phyloP scores from a whole-genome alignment of 35 echinoderm and acorn worm species.

The Apostichopus parvimensis region DNA sequence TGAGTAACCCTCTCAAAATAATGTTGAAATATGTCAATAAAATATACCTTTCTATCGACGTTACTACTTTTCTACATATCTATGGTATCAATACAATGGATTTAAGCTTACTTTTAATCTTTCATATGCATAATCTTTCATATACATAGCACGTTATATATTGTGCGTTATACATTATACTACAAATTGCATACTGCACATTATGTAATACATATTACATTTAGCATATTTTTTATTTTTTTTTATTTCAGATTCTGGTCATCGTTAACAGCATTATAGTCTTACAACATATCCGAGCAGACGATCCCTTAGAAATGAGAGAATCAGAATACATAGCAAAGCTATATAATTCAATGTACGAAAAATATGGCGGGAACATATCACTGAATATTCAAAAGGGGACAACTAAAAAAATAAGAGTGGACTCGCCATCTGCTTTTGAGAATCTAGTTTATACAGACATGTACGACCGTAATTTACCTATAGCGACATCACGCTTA shows the following conservation, averaged over 20 bases:
- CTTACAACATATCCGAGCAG: conserved; percentile 36
- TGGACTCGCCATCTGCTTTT: conserved; percentile 31
- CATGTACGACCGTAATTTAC: conserved; percentile 5
- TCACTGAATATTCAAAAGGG: conserved; percentile 51
- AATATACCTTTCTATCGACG: too few species aligned
- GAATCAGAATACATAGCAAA: conserved; percentile 49
- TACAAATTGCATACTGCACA: too few species aligned
- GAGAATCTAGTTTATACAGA: conserved; percentile 40
- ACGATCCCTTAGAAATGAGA: conserved; percentile 4
- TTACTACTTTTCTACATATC: too few species aligned
- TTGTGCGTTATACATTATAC: neutral
- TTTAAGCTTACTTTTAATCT: too few species aligned
- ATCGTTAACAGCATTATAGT: conserved; percentile 37
- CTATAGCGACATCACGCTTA: too few species aligned
- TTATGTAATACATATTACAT: too few species aligned
- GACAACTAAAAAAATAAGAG: conserved; percentile 10
- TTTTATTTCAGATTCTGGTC: conserved; percentile 20
- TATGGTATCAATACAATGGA: too few species aligned
- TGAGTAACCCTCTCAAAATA: too few species aligned
- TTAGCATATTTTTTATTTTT: neutral
- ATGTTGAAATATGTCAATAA: too few species aligned
- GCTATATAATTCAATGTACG: conserved; percentile 52
- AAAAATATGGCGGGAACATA: conserved; percentile 51
- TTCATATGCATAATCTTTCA: too few species aligned
- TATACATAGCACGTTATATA: too few species aligned